Percentiles rank a stretch among this genome's conserved stretches.
Evolutionary conservation across 2,888 invertebrate species (phyloP).

Genomic region (Teleiodes luculella): DNA sequence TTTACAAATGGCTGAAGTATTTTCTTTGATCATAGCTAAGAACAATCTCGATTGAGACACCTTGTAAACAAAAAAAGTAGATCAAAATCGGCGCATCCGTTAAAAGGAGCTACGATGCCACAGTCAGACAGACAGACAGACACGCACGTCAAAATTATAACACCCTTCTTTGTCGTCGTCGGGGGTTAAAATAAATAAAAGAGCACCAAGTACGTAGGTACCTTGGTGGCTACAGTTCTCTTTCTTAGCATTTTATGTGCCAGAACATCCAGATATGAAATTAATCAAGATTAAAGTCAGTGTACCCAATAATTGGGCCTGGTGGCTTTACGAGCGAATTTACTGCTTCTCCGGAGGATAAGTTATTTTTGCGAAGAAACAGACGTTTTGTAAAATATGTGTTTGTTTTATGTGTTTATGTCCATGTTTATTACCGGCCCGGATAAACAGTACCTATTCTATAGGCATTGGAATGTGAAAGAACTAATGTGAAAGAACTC

Average conservation of each 20-base stretch:
- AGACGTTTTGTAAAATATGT: slow-evolving; percentile 54
- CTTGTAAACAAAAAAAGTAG: too few relatives aligned
- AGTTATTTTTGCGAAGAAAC: slow-evolving; percentile 52
- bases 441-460: slow-evolving; percentile 21
- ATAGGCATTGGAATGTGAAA: background rate
- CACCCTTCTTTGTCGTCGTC: too few relatives aligned
- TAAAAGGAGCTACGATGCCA: too few relatives aligned
- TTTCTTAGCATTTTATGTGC: slow-evolving; percentile 31
- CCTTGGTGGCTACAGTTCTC: background rate
- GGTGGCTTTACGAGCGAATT: slow-evolving; percentile 60
- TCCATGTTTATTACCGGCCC: slow-evolving; percentile 47
- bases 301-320: slow-evolving; percentile 61
- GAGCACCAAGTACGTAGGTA: too few relatives aligned
- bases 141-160: too few relatives aligned
- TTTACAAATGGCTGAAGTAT: too few relatives aligned
- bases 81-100: too few relatives aligned
- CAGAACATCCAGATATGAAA: slow-evolving; percentile 39
- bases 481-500: slow-evolving; percentile 1
- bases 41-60: too few relatives aligned
- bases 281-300: slow-evolving; percentile 64
- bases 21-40: too few relatives aligned
- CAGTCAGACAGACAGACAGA: too few relatives aligned
- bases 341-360: slow-evolving; percentile 49
- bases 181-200: too few relatives aligned
- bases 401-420: slow-evolving; percentile 51